Conservation (phyloP, 2,113 vertebrate genomes). For the Trichechus manatus region DNA sequence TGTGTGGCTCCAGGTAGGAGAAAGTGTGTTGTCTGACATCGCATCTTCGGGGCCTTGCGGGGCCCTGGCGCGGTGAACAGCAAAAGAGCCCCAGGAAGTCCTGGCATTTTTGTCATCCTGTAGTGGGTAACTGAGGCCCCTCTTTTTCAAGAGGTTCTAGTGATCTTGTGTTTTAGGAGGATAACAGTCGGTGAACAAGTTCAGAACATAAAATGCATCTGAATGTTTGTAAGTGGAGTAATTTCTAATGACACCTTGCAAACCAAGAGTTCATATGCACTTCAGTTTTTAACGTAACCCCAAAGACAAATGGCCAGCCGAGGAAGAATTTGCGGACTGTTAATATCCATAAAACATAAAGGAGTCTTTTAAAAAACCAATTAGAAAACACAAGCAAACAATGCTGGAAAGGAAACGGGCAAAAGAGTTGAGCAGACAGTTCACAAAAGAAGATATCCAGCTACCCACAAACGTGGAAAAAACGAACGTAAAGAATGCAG, state of each 20-base stretch:
- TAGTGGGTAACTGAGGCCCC: neutral
- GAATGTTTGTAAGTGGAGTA: neutral
- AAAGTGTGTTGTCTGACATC: neutral
- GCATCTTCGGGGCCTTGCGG: neutral
- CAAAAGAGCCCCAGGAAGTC: neutral
- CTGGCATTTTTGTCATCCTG: neutral
- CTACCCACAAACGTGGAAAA: neutral
- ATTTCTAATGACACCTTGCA: neutral
- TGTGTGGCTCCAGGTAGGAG: neutral
- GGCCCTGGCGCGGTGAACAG: neutral
- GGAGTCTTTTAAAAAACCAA: neutral
- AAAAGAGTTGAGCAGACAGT: neutral
- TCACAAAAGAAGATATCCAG: neutral
- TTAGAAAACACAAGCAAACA: neutral
- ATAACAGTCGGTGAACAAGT: neutral
- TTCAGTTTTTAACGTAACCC: neutral
- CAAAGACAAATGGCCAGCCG: neutral
- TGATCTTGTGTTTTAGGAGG: neutral
- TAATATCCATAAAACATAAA: constrained; percentile 7
- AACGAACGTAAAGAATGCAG: neutral
- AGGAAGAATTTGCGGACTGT: neutral
- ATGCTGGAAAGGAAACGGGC: neutral
- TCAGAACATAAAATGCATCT: neutral
- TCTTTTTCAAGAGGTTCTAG: neutral
- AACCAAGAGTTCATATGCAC: neutral